These are phyloP conservation scores for Epistrophella euchroma DNA, from an alignment of 2,888 invertebrate genomes.

Conservation along the genomic window DNA sequence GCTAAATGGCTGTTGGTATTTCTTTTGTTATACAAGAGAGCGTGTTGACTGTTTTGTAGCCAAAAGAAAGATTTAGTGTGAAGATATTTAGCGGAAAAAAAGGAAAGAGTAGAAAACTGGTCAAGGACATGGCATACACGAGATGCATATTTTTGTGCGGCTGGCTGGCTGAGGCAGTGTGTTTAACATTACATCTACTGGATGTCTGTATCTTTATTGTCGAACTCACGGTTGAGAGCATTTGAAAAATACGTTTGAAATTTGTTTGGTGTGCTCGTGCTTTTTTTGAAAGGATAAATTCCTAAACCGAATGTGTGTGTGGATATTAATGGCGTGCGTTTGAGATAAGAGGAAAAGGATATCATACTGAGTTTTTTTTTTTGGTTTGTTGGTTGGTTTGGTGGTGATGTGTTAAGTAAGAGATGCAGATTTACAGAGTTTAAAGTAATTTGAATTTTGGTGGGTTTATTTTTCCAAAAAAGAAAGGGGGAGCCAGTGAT, in stretches of 20 bases:
- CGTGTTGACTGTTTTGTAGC: conserved; percentile 52
- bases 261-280: conserved; percentile 4
- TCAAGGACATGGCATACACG: conserved; percentile 60
- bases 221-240: conserved; percentile 69
- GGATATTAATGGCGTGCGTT: conserved; percentile 76
- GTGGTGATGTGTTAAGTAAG: conserved; percentile 69
- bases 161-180: not conserved
- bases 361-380: conserved; percentile 26
- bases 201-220: conserved; percentile 63
- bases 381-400: not conserved
- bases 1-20: conserved; percentile 72
- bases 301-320: conserved; percentile 59
- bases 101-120: conserved; percentile 60
- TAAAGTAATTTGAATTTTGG: conserved; percentile 52
- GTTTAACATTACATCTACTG: not conserved
- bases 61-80: conserved; percentile 70
- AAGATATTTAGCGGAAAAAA: conserved; percentile 75
- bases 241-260: conserved; percentile 72
- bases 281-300: conserved; percentile 53
- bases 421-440: conserved; percentile 69
- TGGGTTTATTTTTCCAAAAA: not conserved
- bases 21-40: conserved; percentile 49
- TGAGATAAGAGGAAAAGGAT: conserved; percentile 69
- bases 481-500: conserved; percentile 33
- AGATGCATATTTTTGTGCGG: conserved; percentile 21